Evolutionary conservation across 2,797 vertebrate genomes (phyloP).

Genomic region (Dipus sagitta): DNA sequence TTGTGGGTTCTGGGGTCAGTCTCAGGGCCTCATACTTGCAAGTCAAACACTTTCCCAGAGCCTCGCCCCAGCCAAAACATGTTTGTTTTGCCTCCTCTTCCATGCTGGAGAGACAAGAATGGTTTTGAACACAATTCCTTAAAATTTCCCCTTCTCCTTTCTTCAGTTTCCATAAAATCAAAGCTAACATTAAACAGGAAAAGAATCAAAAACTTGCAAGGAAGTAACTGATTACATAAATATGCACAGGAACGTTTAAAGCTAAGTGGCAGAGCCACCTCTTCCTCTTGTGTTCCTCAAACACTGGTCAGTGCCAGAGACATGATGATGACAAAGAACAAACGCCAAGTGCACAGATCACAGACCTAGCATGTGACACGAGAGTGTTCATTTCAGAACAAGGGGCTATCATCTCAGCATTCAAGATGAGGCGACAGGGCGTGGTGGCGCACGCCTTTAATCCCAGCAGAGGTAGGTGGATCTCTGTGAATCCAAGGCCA

Average conservation of each 20-base stretch:
- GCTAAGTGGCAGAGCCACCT: not conserved
- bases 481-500: no score
- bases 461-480: no score
- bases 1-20: not conserved
- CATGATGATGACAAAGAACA: not conserved
- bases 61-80: no score
- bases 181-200: slow-evolving; percentile 38
- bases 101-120: no score
- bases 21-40: no score
- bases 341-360: not conserved
- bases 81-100: no score
- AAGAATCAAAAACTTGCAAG: not conserved
- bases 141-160: not conserved
- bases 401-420: not conserved
- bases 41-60: no score
- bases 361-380: not conserved
- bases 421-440: no score
- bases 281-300: not conserved
- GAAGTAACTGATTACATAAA: not conserved
- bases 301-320: not conserved
- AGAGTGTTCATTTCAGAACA: not conserved
- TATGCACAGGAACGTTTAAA: not conserved
- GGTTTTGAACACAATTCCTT: not conserved
- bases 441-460: no score
- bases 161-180: slow-evolving; percentile 35